These are phyloP conservation scores for Contarinia nasturtii DNA, from an alignment of 1,140 invertebrate species.

Conservation along the genomic window DNA sequence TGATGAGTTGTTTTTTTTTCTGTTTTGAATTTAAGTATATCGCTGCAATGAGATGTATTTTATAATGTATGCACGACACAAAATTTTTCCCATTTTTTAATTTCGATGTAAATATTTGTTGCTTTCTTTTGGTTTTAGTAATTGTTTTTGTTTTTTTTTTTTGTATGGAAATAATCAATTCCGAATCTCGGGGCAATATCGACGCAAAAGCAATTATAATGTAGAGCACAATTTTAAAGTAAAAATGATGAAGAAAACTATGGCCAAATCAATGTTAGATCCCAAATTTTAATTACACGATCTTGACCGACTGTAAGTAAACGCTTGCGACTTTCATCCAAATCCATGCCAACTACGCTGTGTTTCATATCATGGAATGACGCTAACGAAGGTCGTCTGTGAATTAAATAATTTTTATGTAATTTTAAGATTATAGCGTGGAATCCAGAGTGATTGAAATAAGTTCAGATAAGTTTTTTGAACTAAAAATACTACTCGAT, in stretches of 20 bases:
- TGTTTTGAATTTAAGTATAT: too few species aligned
- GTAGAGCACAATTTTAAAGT: not conserved
- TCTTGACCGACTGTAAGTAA: constrained; percentile 88
- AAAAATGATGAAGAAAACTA: constrained; percentile 8
- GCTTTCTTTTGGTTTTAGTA: too few species aligned
- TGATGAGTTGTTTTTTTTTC: too few species aligned
- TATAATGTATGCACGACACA: too few species aligned
- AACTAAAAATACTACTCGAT: not conserved
- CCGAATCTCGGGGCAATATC: too few species aligned
- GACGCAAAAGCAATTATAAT: too few species aligned
- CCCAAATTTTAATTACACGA: constrained; percentile 79
- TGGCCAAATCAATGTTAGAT: constrained; percentile 22
- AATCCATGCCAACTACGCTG: constrained; percentile 66
- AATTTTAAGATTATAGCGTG: not conserved
- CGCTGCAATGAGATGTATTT: too few species aligned
- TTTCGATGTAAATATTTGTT: too few species aligned
- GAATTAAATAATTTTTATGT: constrained; percentile 14
- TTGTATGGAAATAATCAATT: too few species aligned
- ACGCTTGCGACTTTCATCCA: constrained; percentile 66
- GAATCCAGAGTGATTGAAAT: too few species aligned
- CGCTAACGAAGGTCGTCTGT: constrained; percentile 71
- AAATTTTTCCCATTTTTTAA: too few species aligned
- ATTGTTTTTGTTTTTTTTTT: too few species aligned
- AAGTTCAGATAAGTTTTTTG: not conserved
- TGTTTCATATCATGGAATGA: constrained; percentile 92